phyloP scores from a whole-genome alignment of 2,888 invertebrate genomes.

The Scaptodrosophila latifasciaeformis region DNA sequence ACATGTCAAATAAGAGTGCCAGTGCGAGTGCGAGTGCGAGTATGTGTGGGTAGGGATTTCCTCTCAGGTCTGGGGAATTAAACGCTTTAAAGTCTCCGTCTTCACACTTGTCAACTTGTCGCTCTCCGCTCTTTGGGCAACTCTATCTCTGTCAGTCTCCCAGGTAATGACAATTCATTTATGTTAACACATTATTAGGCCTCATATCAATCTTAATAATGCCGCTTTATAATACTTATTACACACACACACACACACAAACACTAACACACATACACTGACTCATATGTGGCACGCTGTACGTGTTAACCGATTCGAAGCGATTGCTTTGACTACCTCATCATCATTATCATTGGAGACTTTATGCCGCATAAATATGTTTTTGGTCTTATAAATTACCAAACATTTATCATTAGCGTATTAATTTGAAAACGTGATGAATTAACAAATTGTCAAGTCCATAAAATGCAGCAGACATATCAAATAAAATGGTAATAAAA shows the following conservation, averaged over 20 bases:
- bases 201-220: conserved; percentile 61
- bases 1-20: too few species aligned
- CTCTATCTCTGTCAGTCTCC: conserved; percentile 1
- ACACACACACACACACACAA: conserved; percentile 28
- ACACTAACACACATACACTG: conserved; percentile 14
- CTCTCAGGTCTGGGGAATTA: conserved; percentile 43
- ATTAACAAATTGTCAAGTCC: conserved; percentile 48
- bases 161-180: conserved; percentile 62
- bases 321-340: conserved; percentile 56
- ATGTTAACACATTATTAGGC: conserved; percentile 65
- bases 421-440: conserved; percentile 53
- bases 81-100: conserved; percentile 40
- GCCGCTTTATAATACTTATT: conserved; percentile 53
- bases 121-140: not conserved
- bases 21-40: not conserved
- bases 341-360: conserved; percentile 5
- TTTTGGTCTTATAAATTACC: conserved; percentile 46
- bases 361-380: not conserved
- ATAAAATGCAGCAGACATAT: conserved; percentile 34
- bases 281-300: not conserved
- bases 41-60: conserved; percentile 1
- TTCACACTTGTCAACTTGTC: conserved; percentile 60
- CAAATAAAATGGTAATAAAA: too few species aligned
- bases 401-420: conserved; percentile 47
- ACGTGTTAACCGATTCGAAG: conserved; percentile 52